A percentile compares a stretch with the other conserved stretches of the same genome.
Conservation (phyloP, 2,888 invertebrate genomes). For the Hirtodrosophila duncani region DNA sequence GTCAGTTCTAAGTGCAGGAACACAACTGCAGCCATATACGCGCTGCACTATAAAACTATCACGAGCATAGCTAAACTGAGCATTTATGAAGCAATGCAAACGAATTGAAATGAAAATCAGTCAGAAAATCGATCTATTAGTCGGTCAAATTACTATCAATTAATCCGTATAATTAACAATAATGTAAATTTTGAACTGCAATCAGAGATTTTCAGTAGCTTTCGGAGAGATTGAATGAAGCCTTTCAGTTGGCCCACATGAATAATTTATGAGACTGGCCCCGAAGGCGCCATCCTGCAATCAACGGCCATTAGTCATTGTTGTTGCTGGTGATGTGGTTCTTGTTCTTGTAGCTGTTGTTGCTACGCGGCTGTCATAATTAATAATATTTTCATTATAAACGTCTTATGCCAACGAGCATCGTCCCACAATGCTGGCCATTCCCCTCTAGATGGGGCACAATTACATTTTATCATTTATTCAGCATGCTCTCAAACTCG, state of each 20-base stretch:
- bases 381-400: constrained; percentile 74
- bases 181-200: constrained; percentile 65
- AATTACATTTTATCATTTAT: constrained; percentile 73
- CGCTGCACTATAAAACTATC: constrained; percentile 6
- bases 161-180: constrained; percentile 59
- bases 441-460: constrained; percentile 44
- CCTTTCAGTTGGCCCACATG: constrained; percentile 57
- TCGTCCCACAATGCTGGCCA: constrained; percentile 21
- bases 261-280: constrained; percentile 57
- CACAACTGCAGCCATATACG: constrained; percentile 22
- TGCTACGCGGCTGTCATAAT: constrained; percentile 58
- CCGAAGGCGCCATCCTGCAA: constrained; percentile 31
- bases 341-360: constrained; percentile 12
- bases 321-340: constrained; percentile 18
- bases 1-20: too few relatives aligned
- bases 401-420: constrained; percentile 55
- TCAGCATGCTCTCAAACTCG: constrained; percentile 58
- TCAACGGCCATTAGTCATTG: constrained; percentile 64
- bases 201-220: constrained; percentile 49
- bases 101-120: constrained; percentile 25
- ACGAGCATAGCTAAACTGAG: background rate
- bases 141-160: constrained; percentile 48
- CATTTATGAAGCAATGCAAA: constrained; percentile 42
- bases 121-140: constrained; percentile 32
- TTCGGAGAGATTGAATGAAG: constrained; percentile 49